Conservation (phyloP, 2,113 vertebrate genomes). For the Actenoides hombroni region DNA sequence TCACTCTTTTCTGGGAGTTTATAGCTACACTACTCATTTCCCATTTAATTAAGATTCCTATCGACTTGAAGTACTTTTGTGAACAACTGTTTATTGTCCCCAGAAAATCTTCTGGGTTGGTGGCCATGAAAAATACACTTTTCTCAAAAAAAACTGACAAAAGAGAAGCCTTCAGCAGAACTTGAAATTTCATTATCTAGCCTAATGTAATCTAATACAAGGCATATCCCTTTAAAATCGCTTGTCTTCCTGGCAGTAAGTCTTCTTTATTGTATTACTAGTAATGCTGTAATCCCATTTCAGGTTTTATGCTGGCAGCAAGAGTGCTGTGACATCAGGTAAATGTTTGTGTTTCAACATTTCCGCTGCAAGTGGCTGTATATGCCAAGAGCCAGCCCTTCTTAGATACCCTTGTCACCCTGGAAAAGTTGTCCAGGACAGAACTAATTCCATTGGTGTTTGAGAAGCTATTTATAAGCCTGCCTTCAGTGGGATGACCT, state of each 20-base stretch:
- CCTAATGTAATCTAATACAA: not conserved
- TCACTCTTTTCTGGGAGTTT: not conserved
- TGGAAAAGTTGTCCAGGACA: conserved; percentile 32
- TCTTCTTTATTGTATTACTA: not conserved
- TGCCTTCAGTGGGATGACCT: conserved; percentile 44
- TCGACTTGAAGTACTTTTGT: not conserved
- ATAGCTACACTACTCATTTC: not conserved
- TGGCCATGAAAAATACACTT: not conserved
- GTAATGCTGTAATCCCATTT: conserved; percentile 47
- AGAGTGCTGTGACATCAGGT: not conserved
- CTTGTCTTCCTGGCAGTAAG: conserved; percentile 58
- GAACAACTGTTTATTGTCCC: not conserved
- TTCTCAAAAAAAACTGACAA: not conserved
- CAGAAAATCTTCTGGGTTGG: not conserved
- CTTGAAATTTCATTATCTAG: not conserved
- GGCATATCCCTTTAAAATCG: not conserved
- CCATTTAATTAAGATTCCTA: not conserved
- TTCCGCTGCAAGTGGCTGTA: not conserved
- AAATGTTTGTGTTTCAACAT: conserved; percentile 13
- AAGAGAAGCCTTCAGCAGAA: not conserved
- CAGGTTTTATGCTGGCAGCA: not conserved
- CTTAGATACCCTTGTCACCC: conserved; percentile 44
- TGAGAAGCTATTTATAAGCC: conserved; percentile 64
- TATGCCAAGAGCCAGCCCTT: conserved; percentile 2
- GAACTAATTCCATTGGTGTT: conserved; percentile 65